Conservation (phyloP, 2,797 vertebrate species). For the Rhynchonycteris naso region DNA sequence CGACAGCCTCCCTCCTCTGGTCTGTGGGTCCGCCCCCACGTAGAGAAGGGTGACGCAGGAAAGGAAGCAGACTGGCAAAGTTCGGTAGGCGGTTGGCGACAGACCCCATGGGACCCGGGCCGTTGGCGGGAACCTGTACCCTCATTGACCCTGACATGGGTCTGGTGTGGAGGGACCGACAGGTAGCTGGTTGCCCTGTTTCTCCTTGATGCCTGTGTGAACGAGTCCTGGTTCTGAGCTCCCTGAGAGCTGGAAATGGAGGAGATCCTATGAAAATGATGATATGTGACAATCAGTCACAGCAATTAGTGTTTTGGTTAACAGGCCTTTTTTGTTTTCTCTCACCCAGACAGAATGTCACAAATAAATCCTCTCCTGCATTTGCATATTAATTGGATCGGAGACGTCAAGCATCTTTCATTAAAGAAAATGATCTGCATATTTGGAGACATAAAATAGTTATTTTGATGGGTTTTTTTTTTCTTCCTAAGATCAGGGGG, state of each 20-base stretch:
- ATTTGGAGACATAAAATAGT: conserved; percentile 99
- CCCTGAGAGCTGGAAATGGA: conserved; percentile 93
- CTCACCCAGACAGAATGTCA: conserved; percentile 99
- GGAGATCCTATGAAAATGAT: conserved; percentile 99
- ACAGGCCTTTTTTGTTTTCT: conserved; percentile 99
- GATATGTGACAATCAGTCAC: conserved; percentile 99
- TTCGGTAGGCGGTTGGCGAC: background rate
- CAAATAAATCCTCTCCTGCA: conserved; percentile 99
- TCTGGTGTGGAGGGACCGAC: conserved; percentile 59
- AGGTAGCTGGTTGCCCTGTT: conserved; percentile 86
- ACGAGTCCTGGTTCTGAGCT: conserved; percentile 86
- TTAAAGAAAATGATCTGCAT: conserved; percentile 99
- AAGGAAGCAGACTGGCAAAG: background rate
- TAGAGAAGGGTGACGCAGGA: background rate
- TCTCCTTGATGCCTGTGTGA: conserved; percentile 87
- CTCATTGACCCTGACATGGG: accelerated
- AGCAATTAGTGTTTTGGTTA: conserved; percentile 99
- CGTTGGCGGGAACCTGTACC: background rate
- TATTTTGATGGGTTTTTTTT: conserved; percentile 97
- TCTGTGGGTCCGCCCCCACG: background rate
- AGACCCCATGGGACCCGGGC: background rate
- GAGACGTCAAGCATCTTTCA: conserved; percentile 99
- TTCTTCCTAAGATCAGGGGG: conserved; percentile 90
- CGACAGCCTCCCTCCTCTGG: background rate
- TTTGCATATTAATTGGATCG: conserved; percentile 99